Base-by-base conservation (phyloP, 2,113 vertebrate genomes). In the Cranoglanis bouderius region DNA sequence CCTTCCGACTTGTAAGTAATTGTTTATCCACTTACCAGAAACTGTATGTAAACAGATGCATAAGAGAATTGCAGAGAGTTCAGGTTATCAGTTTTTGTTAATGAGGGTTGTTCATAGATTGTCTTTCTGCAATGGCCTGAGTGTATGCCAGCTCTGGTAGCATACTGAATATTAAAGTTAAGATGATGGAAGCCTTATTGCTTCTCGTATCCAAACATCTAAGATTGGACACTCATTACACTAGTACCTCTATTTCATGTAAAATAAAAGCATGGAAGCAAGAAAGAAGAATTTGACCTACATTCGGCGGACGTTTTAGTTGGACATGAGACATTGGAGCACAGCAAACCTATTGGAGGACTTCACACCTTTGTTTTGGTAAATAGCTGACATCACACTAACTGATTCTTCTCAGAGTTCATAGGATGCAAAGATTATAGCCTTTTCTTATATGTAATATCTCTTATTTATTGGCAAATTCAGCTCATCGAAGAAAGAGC, bases 1-100 rank as follows among this genome's bases (percentile, higher is more conserved):
- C 97, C 86, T 98, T 99, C 96, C 95, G 97, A 87, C 92, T 98
- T 96, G 98, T 99, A 92, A 0, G 96, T 93, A n/a, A 40, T 59
- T 65, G 18, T 55, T 90, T 26, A 80, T 84, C 38, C 18, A 13
- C 26, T 83, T 35, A 26, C 13, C 18, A 38, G 29, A 67, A 65
- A 29, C 21, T 84, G 12, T 61, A 7, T 65, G 24, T 84, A 38
- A 53, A 59, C 13, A 38, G 67, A 85, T 80, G 43, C 46, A 38
- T n/a, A 57, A 61, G 40, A 43, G 38, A 61, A 65, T 65, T 18
- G 4, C 26, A 51, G 32, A 72, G 49, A 74, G 65, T 72, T 80
- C 24, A 32, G 35, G 40, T 70, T 70, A 70, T 26, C 13, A 19
- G 3, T 70, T 40, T 6, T 43, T 72, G 21, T 29, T n/a, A 29